Evolutionary conservation across 2,888 invertebrate species (phyloP).

Genomic region (Spialia ferax): DNA sequence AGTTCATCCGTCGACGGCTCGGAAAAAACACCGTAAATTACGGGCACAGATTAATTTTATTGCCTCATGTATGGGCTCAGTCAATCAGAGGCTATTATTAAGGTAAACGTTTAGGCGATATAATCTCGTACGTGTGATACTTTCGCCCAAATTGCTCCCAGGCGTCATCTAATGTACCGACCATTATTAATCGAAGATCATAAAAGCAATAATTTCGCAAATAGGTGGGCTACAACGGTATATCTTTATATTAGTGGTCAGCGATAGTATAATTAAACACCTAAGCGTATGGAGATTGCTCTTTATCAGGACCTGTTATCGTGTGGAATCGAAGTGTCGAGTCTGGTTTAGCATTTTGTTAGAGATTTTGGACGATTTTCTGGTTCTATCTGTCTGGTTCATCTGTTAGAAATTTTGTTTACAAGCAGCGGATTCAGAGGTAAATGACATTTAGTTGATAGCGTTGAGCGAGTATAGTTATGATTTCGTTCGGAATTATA

Average conservation of each 20-base stretch:
- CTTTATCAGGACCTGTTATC: slow-evolving; percentile 6
- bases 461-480: no score
- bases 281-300: slow-evolving; percentile 15
- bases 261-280: slow-evolving; percentile 38
- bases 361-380: no score
- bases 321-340: not conserved
- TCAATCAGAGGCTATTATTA: slow-evolving; percentile 63
- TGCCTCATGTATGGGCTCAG: slow-evolving; percentile 51
- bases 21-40: slow-evolving; percentile 55
- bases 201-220: slow-evolving; percentile 76
- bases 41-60: slow-evolving; percentile 57
- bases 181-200: slow-evolving; percentile 68
- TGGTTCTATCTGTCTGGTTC: no score
- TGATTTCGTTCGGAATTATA: no score
- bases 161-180: slow-evolving; percentile 62
- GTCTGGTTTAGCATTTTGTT: no score
- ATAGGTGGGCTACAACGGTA: slow-evolving; percentile 52
- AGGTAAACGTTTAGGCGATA: slow-evolving; percentile 55
- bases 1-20: slow-evolving; percentile 50
- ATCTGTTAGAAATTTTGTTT: no score
- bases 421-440: no score
- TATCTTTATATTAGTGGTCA: slow-evolving; percentile 35
- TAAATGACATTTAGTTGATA: no score
- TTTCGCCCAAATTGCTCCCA: slow-evolving; percentile 65
- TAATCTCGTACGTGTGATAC: slow-evolving; percentile 61